Conservation (phyloP, 2,888 invertebrate genomes). For the Idaea straminata region DNA sequence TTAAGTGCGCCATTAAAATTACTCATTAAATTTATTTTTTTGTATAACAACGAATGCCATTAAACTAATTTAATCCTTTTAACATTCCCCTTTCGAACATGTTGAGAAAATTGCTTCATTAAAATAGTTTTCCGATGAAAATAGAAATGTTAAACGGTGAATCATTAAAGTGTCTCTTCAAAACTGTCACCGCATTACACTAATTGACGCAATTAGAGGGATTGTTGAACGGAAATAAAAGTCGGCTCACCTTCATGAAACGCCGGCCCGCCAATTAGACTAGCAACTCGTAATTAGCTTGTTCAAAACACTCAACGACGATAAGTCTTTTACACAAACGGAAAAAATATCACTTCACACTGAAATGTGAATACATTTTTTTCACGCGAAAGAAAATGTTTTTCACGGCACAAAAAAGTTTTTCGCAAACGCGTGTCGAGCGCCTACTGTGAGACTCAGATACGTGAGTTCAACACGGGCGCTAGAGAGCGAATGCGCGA, state of each 20-base stretch:
- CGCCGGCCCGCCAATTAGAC: constrained; percentile 77
- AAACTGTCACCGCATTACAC: constrained; percentile 79
- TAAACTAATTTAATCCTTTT: constrained; percentile 1
- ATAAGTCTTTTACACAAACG: constrained; percentile 59
- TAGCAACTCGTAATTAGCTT: constrained; percentile 73
- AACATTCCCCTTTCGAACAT: background rate
- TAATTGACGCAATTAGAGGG: constrained; percentile 80
- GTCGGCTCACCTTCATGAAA: constrained; percentile 80
- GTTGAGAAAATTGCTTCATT: background rate
- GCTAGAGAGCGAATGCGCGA: constrained; percentile 67
- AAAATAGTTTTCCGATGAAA: background rate
- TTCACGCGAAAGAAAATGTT: constrained; percentile 35
- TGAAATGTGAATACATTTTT: constrained; percentile 57
- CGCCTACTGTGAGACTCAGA: constrained; percentile 22
- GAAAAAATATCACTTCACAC: constrained; percentile 59
- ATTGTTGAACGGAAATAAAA: constrained; percentile 80
- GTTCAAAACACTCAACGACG: constrained; percentile 59
- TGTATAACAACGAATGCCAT: background rate
- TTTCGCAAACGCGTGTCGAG: constrained; percentile 65
- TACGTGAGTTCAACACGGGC: constrained; percentile 54
- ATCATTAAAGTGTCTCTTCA: constrained; percentile 75
- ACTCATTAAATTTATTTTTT: constrained; percentile 1
- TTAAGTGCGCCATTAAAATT: constrained; percentile 4
- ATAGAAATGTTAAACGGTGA: constrained; percentile 36
- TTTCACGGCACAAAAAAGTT: constrained; percentile 72